Evolutionary conservation across 1,140 invertebrate species (phyloP).

Genomic region (Drosophila tropicalis): DNA sequence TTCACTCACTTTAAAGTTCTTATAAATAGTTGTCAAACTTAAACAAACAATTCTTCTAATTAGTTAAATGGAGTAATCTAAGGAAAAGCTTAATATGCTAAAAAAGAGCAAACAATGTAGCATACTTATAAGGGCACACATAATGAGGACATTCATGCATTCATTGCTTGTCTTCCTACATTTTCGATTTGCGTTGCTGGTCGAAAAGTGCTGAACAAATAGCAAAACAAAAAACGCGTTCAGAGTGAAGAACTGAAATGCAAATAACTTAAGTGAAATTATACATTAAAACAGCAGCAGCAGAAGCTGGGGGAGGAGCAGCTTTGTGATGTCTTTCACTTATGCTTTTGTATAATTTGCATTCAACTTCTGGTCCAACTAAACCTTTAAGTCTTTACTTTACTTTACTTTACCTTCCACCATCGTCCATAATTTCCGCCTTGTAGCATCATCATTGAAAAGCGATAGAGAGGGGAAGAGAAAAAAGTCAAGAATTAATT

Average conservation of each 20-base stretch:
- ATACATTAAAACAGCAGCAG: slow-evolving; percentile 39
- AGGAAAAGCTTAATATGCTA: no score
- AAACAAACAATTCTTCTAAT: no score
- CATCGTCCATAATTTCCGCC: neutral
- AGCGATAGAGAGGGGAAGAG: slow-evolving; percentile 4
- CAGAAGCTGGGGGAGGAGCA: neutral
- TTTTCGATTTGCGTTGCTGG: neutral
- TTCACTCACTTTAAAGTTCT: no score
- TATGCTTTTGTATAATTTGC: slow-evolving; percentile 70
- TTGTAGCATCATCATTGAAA: neutral
- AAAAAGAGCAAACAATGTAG: neutral
- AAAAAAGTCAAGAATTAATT: slow-evolving; percentile 52
- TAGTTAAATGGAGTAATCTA: no score
- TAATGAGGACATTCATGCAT: neutral
- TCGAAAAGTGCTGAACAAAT: slow-evolving; percentile 34
- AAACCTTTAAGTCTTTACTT: neutral
- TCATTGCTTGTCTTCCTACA: neutral
- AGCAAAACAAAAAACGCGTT: slow-evolving; percentile 23
- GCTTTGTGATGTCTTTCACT: slow-evolving; percentile 57
- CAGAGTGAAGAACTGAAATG: slow-evolving; percentile 34
- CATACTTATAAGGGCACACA: slow-evolving; percentile 1
- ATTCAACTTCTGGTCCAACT: slow-evolving; percentile 18
- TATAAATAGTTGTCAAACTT: no score
- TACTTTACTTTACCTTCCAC: slow-evolving; percentile 53
- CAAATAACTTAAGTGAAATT: slow-evolving; percentile 61